Base-by-base conservation (phyloP, 1,140 invertebrate species). In the Drosophila busckii region DNA sequence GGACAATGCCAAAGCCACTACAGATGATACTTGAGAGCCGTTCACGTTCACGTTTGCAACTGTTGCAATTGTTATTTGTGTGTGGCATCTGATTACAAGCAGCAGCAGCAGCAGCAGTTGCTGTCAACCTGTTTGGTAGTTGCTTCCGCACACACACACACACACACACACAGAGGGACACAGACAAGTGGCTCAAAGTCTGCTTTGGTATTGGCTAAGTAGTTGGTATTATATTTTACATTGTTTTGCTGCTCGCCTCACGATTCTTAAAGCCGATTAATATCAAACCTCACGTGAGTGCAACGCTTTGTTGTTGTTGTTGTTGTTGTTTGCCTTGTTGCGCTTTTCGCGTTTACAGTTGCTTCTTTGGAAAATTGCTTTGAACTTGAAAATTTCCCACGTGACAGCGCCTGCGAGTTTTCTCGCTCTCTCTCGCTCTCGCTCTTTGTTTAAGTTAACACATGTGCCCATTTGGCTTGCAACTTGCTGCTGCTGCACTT, bases 371-470 rank as follows among this genome's bases (percentile, higher is more conserved):
- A 78, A 78, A 78, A 78, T 80, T 68, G 73, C 68, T 78, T 78
- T 78, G 73, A 78, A 78, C 73, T 78, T 78, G 73, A 78, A 78
- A 78, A 80, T 82, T 78, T 78, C 73, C 75, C 73, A 78, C 75
- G 75, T 78, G 73, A 80, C 73, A 55, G 52, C 52, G 58, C 63
- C 71, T 50, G 42, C 55, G 38, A 40, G 41, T 46, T 19, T 38
- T 29, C 13, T 19, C 22, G 17, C 17, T 3, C 20, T 26, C 16
- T 45, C 37, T 38, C 9, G n/a, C 22, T 37, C 17, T 31, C 15
- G 12, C 48, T 31, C 28, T 54, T 45, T 46, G 46, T 38, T 69
- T 16, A 32, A 35, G 56, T 35, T 76, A 54, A 40, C 73, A 68
- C 63, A 73, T 59, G 64, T 78, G 71, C 48, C 37, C 62, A 26